Percentiles rank a stretch among this genome's conserved stretches.
phyloP scores from a whole-genome alignment of 2,113 vertebrate species.

The Tetrao urogallus region DNA sequence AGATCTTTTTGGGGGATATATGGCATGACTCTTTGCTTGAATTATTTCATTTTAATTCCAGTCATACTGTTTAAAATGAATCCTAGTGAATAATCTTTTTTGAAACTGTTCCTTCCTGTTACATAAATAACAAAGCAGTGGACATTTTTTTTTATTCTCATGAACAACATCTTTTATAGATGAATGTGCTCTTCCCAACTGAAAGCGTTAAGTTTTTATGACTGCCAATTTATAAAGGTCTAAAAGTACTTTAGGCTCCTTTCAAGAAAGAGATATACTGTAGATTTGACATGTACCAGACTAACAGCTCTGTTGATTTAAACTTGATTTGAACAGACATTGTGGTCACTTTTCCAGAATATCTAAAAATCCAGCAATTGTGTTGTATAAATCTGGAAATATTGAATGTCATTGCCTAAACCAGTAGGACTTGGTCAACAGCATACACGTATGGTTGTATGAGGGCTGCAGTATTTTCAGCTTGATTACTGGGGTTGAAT shows the following conservation, averaged over 20 bases:
- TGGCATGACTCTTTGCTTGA: neutral
- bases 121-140: neutral
- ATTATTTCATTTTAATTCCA: neutral
- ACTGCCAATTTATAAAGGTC: neutral
- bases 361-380: neutral
- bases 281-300: neutral
- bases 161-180: neutral
- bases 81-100: neutral
- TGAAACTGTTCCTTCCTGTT: neutral
- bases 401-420: neutral
- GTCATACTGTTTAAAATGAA: neutral
- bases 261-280: neutral
- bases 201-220: neutral
- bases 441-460: neutral
- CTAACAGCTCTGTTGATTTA: neutral
- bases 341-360: neutral
- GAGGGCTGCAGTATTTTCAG: neutral
- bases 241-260: neutral
- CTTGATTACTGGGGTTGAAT: neutral
- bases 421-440: neutral
- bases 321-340: neutral
- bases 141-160: neutral
- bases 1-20: neutral
- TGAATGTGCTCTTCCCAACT: neutral
- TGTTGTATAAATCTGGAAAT: neutral